These are phyloP conservation scores for Cyanoramphus novaezelandiae DNA, from an alignment of 2,113 vertebrate genomes.

Conservation along the genomic window DNA sequence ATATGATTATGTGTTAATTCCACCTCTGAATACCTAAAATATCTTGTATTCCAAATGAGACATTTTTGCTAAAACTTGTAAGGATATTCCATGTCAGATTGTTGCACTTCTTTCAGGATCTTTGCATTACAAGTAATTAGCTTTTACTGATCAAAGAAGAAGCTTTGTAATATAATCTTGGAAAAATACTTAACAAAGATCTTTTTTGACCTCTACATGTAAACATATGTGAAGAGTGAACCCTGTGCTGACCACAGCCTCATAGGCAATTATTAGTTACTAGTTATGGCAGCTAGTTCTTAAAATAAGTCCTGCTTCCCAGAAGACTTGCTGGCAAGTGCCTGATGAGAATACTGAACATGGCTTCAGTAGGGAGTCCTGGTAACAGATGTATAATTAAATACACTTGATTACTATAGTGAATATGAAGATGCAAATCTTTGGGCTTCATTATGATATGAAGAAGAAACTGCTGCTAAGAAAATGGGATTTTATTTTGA, in stretches of 20 bases:
- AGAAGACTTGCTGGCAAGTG: background rate
- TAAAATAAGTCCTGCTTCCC: background rate
- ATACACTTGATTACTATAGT: background rate
- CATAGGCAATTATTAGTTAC: background rate
- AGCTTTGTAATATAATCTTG: background rate
- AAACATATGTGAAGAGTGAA: background rate
- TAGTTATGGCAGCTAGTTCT: background rate
- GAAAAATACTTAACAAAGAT: background rate
- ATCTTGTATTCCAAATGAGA: background rate
- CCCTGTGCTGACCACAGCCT: background rate
- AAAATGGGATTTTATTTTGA: background rate
- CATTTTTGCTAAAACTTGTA: background rate
- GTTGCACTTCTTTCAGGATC: background rate
- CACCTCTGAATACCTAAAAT: background rate
- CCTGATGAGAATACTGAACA: rapidly evolving
- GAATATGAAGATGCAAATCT: background rate
- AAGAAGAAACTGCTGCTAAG: background rate
- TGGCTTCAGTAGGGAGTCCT: background rate
- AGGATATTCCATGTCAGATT: background rate
- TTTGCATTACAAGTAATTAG: background rate
- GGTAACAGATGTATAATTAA: background rate
- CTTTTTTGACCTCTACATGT: background rate
- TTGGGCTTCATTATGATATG: background rate
- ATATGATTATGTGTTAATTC: background rate
- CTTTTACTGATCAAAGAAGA: background rate